phyloP scores from a whole-genome alignment of 2,888 invertebrate species.

The Phasia obesa region DNA sequence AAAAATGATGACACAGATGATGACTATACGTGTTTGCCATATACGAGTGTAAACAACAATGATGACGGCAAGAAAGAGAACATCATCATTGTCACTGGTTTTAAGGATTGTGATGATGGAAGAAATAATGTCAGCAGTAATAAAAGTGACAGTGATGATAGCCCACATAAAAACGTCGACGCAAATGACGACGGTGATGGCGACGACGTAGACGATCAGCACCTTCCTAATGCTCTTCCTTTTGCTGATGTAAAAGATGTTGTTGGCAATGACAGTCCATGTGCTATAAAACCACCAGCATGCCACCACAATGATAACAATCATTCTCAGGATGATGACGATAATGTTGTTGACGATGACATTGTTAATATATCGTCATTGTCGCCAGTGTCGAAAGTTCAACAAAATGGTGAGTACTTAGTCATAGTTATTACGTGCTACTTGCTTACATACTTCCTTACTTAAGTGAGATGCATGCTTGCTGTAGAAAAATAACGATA shows the following conservation, averaged over 20 bases:
- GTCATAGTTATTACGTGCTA: slow-evolving; percentile 59
- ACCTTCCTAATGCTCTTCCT: slow-evolving; percentile 21
- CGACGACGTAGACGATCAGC: slow-evolving; percentile 37
- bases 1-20: slow-evolving; percentile 53
- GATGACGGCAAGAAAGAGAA: slow-evolving; percentile 24
- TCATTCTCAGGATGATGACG: slow-evolving; percentile 44
- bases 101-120: slow-evolving; percentile 31
- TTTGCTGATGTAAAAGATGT: slow-evolving; percentile 6
- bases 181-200: slow-evolving; percentile 35
- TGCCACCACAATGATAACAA: slow-evolving; percentile 57
- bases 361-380: slow-evolving; percentile 62
- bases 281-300: slow-evolving; percentile 55
- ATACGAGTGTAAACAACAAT: slow-evolving; percentile 44
- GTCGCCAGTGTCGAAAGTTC: slow-evolving; percentile 62
- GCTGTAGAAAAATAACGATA: slow-evolving; percentile 2
- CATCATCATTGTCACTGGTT: slow-evolving; percentile 25
- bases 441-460: too few relatives aligned
- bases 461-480: slow-evolving; percentile 1
- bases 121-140: slow-evolving; percentile 13
- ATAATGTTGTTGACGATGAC: slow-evolving; percentile 51
- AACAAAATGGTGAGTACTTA: slow-evolving; percentile 72
- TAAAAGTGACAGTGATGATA: slow-evolving; percentile 29
- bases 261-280: slow-evolving; percentile 31
- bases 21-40: slow-evolving; percentile 50
- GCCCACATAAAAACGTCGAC: slow-evolving; percentile 16